phyloP scores from a whole-genome alignment of 2,113 vertebrate genomes.

The Athene noctua region DNA sequence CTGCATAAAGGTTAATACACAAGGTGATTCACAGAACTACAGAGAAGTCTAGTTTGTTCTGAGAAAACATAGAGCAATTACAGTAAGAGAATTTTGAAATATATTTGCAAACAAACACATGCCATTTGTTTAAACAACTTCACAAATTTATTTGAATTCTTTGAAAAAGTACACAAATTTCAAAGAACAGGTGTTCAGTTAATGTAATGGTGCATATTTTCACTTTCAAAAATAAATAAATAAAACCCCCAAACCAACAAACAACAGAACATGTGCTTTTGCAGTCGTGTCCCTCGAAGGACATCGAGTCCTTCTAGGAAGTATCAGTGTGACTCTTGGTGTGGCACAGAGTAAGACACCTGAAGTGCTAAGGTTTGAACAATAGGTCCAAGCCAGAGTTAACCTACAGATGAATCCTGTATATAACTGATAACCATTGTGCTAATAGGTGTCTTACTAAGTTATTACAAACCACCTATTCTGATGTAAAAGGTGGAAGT shows the following conservation, averaged over 20 bases:
- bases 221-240: neutral
- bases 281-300: neutral
- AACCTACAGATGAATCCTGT: no score
- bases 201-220: neutral
- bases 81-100: neutral
- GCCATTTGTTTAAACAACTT: neutral
- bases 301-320: neutral
- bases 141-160: neutral
- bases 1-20: neutral
- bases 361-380: no score
- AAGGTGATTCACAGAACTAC: neutral
- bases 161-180: neutral
- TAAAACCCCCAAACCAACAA: neutral
- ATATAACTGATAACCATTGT: no score
- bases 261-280: accelerated
- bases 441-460: no score
- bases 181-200: neutral
- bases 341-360: neutral
- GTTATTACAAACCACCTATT: no score
- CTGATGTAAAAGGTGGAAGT: no score
- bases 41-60: neutral
- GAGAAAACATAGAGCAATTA: neutral
- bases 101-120: neutral
- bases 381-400: no score
- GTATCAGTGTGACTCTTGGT: neutral